phyloP scores from a whole-genome alignment of 2,888 invertebrate genomes.

The Ichneumon xanthorius region DNA sequence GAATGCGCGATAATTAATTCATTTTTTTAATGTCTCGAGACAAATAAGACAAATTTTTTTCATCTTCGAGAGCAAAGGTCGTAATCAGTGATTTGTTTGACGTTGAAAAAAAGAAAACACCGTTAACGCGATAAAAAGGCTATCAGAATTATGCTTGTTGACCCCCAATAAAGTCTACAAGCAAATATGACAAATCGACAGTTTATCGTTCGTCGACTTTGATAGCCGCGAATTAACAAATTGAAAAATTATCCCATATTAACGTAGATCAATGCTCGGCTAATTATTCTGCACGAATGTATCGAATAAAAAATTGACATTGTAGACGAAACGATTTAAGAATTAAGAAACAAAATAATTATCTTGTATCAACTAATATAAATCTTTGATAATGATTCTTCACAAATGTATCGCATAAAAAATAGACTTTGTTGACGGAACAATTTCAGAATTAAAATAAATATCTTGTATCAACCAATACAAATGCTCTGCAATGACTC shows the following conservation, averaged over 20 bases:
- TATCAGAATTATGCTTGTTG: not conserved
- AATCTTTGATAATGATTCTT: no score
- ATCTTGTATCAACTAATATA: no score
- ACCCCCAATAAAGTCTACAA: not conserved
- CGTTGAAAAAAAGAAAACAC: not conserved
- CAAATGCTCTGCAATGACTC: no score
- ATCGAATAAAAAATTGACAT: not conserved
- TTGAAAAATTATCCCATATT: not conserved
- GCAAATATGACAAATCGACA: not conserved
- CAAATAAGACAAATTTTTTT: not conserved
- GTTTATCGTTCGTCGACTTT: not conserved
- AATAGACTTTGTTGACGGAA: not conserved
- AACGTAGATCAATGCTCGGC: not conserved
- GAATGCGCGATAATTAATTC: not conserved
- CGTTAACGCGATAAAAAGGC: not conserved
- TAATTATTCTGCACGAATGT: not conserved
- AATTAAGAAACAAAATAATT: not conserved
- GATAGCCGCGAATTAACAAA: not conserved
- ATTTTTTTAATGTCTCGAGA: not conserved
- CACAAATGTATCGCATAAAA: not conserved
- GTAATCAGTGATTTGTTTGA: not conserved
- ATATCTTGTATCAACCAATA: no score
- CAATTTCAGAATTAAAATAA: not conserved
- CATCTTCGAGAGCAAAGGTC: conserved; percentile 8
- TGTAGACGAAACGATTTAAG: not conserved